Conservation (phyloP, 2,888 invertebrate genomes). For the Euzophera pinguis region DNA sequence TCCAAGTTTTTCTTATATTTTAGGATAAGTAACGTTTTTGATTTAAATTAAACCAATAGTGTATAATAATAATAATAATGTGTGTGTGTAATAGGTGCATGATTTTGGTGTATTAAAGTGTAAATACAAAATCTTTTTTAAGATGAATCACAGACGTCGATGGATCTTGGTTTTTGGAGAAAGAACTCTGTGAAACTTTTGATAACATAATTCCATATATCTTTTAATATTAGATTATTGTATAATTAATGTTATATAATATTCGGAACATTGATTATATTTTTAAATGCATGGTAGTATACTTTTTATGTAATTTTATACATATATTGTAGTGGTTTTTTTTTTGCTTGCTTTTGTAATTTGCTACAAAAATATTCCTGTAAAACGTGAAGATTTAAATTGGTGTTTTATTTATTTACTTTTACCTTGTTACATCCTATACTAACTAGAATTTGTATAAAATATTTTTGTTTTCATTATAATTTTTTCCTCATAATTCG, state of each 20-base stretch:
- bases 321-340: background rate
- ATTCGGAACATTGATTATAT: too few species aligned
- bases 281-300: too few species aligned
- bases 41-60: background rate
- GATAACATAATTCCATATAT: too few species aligned
- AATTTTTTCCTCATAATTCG: background rate
- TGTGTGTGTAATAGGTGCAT: background rate
- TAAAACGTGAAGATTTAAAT: constrained; percentile 6
- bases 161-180: background rate
- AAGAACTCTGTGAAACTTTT: background rate
- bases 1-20: too few species aligned
- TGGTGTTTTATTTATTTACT: constrained; percentile 19
- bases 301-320: too few species aligned
- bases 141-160: background rate
- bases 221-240: too few species aligned
- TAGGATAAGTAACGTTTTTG: background rate
- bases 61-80: too few species aligned
- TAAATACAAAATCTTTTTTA: background rate
- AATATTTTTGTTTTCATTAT: background rate
- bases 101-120: background rate
- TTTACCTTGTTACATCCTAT: background rate
- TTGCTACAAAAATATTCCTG: constrained; percentile 4
- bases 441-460: background rate
- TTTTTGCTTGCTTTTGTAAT: constrained; percentile 16
- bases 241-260: too few species aligned